These are phyloP conservation scores for Oreocharis arfaki DNA, from an alignment of 2,113 vertebrate species.

Conservation along the genomic window DNA sequence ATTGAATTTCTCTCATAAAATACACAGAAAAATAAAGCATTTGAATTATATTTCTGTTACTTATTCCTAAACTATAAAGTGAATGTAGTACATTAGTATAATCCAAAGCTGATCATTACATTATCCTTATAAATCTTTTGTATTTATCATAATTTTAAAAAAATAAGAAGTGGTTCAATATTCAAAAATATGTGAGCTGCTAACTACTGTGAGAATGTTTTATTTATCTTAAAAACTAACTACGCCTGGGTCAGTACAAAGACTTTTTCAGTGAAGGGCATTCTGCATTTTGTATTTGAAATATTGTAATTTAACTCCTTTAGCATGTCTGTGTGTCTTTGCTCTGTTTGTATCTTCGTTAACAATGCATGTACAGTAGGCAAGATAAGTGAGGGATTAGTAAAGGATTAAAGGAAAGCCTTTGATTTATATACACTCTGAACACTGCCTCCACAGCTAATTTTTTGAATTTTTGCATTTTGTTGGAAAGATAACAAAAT, in stretches of 20 bases:
- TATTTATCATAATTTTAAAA: neutral
- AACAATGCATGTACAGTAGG: neutral
- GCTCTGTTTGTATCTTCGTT: constrained; percentile 6
- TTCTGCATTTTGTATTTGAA: neutral
- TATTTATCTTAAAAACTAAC: neutral
- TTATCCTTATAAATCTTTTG: neutral
- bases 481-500: constrained; percentile 12
- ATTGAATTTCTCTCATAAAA: neutral
- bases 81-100: neutral
- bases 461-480: constrained; percentile 45
- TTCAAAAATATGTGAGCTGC: neutral
- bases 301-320: neutral
- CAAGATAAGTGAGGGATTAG: constrained; percentile 54
- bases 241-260: neutral
- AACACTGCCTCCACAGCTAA: neutral
- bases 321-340: neutral
- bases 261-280: neutral
- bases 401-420: constrained; percentile 15
- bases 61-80: neutral
- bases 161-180: neutral
- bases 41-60: neutral
- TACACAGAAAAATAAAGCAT: neutral
- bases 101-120: neutral
- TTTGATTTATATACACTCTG: neutral
- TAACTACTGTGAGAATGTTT: neutral